phyloP scores from a whole-genome alignment of 2,797 vertebrate species.

The Gobionotothen gibberifrons region DNA sequence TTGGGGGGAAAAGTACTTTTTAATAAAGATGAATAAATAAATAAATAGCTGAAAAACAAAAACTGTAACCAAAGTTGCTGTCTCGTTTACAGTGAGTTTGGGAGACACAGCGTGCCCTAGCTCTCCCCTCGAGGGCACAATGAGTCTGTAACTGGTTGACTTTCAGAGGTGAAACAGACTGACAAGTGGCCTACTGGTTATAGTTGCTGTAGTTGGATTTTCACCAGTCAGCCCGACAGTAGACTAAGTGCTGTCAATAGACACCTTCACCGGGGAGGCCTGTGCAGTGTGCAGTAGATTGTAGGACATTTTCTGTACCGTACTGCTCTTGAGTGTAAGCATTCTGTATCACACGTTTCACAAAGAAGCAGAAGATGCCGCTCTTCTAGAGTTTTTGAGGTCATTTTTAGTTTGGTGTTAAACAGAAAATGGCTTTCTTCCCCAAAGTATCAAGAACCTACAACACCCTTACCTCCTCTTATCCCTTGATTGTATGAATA shows the following conservation, averaged over 20 bases:
- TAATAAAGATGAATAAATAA: conserved; percentile 89
- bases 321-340: conserved; percentile 96
- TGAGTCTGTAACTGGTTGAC: conserved; percentile 81
- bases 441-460: conserved; percentile 99
- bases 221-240: conserved; percentile 90
- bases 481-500: conserved; percentile 99
- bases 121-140: conserved; percentile 85
- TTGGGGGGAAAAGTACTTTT: conserved; percentile 90
- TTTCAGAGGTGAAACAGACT: conserved; percentile 91
- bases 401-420: conserved; percentile 97
- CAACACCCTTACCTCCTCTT: conserved; percentile 99
- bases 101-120: conserved; percentile 90
- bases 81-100: conserved; percentile 99
- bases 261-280: conserved; percentile 91
- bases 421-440: conserved; percentile 97
- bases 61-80: conserved; percentile 99
- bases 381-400: conserved; percentile 94
- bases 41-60: conserved; percentile 88
- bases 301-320: conserved; percentile 97
- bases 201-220: conserved; percentile 88
- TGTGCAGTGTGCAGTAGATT: conserved; percentile 99
- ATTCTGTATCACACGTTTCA: conserved; percentile 93
- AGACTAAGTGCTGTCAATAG: conserved; percentile 90
- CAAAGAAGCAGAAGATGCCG: conserved; percentile 84
- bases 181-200: conserved; percentile 88